Evolutionary conservation across 2,113 vertebrate genomes (phyloP).

Genomic region (Trachemys scripta): DNA sequence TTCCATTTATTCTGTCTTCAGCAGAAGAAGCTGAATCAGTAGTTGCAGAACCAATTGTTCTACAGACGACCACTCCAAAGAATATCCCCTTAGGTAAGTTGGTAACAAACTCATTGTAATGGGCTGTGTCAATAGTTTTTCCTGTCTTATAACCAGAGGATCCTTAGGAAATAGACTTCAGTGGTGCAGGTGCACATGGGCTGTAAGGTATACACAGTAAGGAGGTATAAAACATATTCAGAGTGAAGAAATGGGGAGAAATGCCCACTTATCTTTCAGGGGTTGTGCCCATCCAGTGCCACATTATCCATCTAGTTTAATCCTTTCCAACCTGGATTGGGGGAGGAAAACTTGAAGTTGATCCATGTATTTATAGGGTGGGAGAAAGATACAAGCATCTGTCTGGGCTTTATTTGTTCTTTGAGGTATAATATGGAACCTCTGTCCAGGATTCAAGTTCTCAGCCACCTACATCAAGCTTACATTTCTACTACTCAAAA

Average conservation of each 20-base stretch:
- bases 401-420: not conserved
- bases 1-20: not conserved
- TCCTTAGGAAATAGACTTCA: not conserved
- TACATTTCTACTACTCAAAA: not conserved
- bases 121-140: too few species aligned
- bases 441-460: not conserved
- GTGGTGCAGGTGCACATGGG: not conserved
- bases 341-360: rapidly evolving
- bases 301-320: not conserved
- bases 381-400: not conserved
- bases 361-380: not conserved
- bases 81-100: not conserved
- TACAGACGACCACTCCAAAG: not conserved
- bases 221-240: not conserved
- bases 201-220: not conserved
- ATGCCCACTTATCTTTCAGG: not conserved
- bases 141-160: not conserved
- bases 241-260: not conserved
- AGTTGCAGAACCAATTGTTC: not conserved
- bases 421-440: not conserved
- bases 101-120: not conserved
- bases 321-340: rapidly evolving
- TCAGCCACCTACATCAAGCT: not conserved
- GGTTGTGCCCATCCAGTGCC: rapidly evolving
- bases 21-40: not conserved